Base-by-base conservation (phyloP, 1,140 invertebrate species). In the Diabrotica undecimpunctata region DNA sequence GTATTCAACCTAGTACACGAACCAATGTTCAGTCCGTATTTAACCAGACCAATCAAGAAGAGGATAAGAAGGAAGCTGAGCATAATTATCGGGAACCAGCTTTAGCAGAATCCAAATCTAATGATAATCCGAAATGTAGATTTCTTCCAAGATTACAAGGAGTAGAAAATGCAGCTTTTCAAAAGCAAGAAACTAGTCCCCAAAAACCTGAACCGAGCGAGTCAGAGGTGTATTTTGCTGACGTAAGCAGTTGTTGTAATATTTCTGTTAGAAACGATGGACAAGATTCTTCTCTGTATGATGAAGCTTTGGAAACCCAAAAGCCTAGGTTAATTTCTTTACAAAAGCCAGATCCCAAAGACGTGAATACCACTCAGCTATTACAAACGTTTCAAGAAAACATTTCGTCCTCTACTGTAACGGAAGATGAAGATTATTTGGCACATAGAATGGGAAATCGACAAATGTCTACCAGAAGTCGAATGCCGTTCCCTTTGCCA, bases 211-310 rank as follows among this genome's bases (percentile, higher is more conserved):
- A 84, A 69, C 82, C 84, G n/a, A 82, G 85, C 0, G 86, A 87
- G 66, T 92, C 90, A 5, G 91, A 94, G 78, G 83, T 94, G 0
- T 93, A 94, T 74, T 93, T 93, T 75, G 91, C 90, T 1, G 90
- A 93, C 72, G 90, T 92, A 0, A 92, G 90, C n/a, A 93, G 90
- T 57, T 92, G 90, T 73, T 92, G 90, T 69, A 89, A 89, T 74
- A 86, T 89, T 64, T 89, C 87, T 61, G 81, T 89, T 4, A 83
- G 87, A 70, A 85, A 86, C 69, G 85, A 86, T 70, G 77, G 77
- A 5, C 78, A 76, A 63, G 78, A 78, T 70, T 79, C 78, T 7
- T 79, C 77, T 0, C 54, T 80, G 13, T 80, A 80, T 62, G 79
- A 80, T 64, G 79, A 80, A 72, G 79, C 79, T 54, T 37, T 78